Percentiles rank a stretch among this genome's conserved stretches.
Conservation (phyloP, 2,888 invertebrate genomes). For the Syrista parreyssii region DNA sequence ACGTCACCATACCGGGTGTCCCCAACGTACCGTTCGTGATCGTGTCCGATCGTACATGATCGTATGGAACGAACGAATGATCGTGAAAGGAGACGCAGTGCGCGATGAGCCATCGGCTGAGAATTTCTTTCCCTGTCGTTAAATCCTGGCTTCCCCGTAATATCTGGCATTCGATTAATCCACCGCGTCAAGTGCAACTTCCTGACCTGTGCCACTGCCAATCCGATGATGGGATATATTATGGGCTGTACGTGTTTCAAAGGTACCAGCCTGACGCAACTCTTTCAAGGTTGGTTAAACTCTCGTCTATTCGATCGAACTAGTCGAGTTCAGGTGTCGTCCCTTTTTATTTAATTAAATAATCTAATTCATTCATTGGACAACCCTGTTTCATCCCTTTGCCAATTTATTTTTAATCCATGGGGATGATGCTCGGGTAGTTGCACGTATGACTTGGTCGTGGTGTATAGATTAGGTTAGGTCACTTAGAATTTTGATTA, state of each 20-base stretch:
- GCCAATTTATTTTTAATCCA: too few species aligned
- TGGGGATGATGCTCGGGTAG: too few species aligned
- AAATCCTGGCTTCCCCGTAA: too few species aligned
- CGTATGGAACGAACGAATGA: neutral
- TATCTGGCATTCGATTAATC: neutral
- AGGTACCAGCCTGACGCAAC: slow-evolving; percentile 72
- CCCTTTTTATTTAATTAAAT: too few species aligned
- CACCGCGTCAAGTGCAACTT: neutral
- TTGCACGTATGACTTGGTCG: too few species aligned
- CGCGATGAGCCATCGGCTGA: neutral
- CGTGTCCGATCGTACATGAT: too few species aligned
- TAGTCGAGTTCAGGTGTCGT: too few species aligned
- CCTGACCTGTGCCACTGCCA: slow-evolving; percentile 34
- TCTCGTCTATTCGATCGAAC: neutral
- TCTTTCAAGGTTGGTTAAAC: slow-evolving; percentile 58
- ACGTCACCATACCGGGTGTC: neutral
- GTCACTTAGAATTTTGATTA: too few species aligned
- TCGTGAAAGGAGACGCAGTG: neutral
- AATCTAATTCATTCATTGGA: too few species aligned
- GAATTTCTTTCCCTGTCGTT: neutral
- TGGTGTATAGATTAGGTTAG: too few species aligned
- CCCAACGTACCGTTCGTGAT: neutral
- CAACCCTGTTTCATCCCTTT: too few species aligned
- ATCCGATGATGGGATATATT: slow-evolving; percentile 91
- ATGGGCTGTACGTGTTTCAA: slow-evolving; percentile 94